Percentiles rank a stretch among this genome's conserved stretches.
Conservation (phyloP, 2,113 vertebrate genomes). For the Eurystomus gularis region DNA sequence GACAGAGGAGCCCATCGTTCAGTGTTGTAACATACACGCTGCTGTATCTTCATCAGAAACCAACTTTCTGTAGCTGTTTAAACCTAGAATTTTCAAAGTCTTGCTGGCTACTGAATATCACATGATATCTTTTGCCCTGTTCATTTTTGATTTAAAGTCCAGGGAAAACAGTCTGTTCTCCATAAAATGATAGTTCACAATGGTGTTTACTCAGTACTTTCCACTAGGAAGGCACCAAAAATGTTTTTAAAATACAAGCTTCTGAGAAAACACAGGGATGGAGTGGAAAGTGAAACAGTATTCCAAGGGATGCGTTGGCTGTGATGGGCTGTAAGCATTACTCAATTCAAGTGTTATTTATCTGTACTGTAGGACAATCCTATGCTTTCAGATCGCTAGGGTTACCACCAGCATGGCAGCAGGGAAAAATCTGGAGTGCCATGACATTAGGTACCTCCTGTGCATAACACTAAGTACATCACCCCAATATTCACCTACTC, state of each 20-base stretch:
- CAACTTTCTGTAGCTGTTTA: neutral
- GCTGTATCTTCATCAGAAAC: neutral
- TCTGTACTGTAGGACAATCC: neutral
- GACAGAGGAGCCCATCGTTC: neutral
- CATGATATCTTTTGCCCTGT: neutral
- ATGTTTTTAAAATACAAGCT: neutral
- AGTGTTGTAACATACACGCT: neutral
- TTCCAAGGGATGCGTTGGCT: neutral
- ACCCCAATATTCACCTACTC: neutral
- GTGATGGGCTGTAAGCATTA: neutral
- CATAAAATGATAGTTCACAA: neutral
- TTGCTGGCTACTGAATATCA: neutral
- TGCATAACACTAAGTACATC: neutral
- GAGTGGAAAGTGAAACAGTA: neutral
- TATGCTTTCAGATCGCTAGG: neutral
- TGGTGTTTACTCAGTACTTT: neutral
- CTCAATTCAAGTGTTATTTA: neutral
- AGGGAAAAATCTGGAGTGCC: neutral
- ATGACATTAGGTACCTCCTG: neutral
- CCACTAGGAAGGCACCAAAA: neutral
- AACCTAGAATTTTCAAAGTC: neutral
- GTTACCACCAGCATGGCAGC: neutral
- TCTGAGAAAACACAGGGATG: neutral
- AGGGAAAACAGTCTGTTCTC: neutral
- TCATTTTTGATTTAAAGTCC: neutral